Percentiles rank a stretch among this genome's conserved stretches.
These are phyloP conservation scores for Anolis carolinensis DNA, from an alignment of 2,113 vertebrate species.

Conservation along the genomic window DNA sequence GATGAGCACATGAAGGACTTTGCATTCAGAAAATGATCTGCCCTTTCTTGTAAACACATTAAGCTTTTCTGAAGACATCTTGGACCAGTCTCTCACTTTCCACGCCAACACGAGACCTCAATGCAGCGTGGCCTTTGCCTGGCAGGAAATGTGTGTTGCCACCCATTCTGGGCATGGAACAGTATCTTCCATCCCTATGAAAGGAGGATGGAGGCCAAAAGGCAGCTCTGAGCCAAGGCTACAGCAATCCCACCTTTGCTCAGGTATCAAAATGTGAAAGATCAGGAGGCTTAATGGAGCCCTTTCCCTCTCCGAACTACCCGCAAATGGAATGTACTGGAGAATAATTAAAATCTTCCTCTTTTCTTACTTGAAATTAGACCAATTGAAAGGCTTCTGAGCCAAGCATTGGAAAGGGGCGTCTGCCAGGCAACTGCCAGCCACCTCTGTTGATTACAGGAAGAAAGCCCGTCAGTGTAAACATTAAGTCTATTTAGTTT, in stretches of 20 bases:
- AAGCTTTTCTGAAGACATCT: not conserved
- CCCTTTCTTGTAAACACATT: slow-evolving; percentile 8
- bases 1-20: slow-evolving; percentile 4
- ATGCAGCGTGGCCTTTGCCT: not conserved
- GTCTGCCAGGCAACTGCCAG: slow-evolving; percentile 11
- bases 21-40: slow-evolving; percentile 17
- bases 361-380: not conserved
- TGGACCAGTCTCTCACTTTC: not conserved
- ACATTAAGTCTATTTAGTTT: slow-evolving; percentile 62
- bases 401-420: not conserved
- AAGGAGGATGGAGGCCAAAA: not conserved
- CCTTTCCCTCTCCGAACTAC: not conserved
- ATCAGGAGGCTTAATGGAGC: not conserved
- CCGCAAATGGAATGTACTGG: not conserved
- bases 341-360: slow-evolving; percentile 21
- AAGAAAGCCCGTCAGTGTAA: slow-evolving; percentile 68
- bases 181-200: not conserved
- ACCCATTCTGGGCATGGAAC: not conserved
- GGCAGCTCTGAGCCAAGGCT: not conserved
- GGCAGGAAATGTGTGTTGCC: not conserved
- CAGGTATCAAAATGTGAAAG: not conserved
- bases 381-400: slow-evolving; percentile 1
- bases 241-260: not conserved
- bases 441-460: not conserved
- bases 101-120: no score